These are phyloP conservation scores for Scaptomyza caliginosa DNA, from an alignment of 2,888 invertebrate genomes.

Conservation along the genomic window DNA sequence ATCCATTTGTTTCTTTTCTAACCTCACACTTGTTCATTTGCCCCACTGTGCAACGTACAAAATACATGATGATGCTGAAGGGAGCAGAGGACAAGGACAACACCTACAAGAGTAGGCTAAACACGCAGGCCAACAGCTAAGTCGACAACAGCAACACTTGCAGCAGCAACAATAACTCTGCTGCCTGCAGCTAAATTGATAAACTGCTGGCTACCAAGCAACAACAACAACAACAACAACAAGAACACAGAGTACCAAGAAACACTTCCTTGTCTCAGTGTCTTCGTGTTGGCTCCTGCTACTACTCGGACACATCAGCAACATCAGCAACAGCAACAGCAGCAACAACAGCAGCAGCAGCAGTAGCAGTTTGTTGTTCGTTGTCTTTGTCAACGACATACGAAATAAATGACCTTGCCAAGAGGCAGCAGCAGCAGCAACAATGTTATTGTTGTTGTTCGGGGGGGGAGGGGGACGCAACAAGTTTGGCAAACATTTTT, in stretches of 20 bases:
- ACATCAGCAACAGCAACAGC: not conserved
- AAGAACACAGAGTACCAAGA: slow-evolving; percentile 37
- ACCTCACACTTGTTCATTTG: too few species aligned
- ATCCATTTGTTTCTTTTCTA: too few species aligned
- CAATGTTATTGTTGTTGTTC: not conserved
- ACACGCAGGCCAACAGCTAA: slow-evolving; percentile 46
- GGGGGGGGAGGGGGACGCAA: too few species aligned
- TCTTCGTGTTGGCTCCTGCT: slow-evolving; percentile 16
- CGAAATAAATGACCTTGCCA: slow-evolving; percentile 74
- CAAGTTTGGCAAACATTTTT: slow-evolving; percentile 76
- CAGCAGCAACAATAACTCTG: slow-evolving; percentile 43
- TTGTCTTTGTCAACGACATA: slow-evolving; percentile 67
- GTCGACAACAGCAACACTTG: slow-evolving; percentile 32
- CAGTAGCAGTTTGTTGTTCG: slow-evolving; percentile 28
- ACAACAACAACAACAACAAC: not conserved
- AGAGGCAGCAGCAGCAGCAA: not conserved
- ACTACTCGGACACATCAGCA: slow-evolving; percentile 7
- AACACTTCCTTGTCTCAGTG: slow-evolving; percentile 37
- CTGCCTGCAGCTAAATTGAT: slow-evolving; percentile 60
- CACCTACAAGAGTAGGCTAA: slow-evolving; percentile 56
- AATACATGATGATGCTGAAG: slow-evolving; percentile 33
- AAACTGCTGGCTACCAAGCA: slow-evolving; percentile 39
- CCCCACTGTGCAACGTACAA: slow-evolving; percentile 51
- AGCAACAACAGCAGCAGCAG: not conserved
- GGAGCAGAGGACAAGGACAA: slow-evolving; percentile 31